Conservation (phyloP, 2,888 invertebrate genomes). For the Petrolisthes manimaculis region DNA sequence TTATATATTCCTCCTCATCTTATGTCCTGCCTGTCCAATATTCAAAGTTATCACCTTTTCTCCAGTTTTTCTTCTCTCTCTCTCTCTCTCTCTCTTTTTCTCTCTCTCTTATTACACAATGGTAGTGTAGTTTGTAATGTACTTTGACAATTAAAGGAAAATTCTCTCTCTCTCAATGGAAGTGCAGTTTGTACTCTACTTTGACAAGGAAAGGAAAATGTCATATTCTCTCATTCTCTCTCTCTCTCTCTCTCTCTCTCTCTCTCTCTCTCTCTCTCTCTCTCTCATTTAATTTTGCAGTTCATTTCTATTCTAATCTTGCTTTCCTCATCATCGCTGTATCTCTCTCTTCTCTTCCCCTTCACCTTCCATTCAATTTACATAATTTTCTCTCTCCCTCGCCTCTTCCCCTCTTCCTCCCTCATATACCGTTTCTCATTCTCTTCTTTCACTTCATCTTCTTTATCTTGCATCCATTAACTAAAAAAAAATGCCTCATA, state of each 20-base stretch:
- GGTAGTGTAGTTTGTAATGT: neutral
- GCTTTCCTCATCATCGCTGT: neutral
- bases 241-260: constrained; percentile 24
- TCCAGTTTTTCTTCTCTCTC: neutral
- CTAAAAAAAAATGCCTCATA: too few species aligned
- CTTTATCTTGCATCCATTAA: too few species aligned
- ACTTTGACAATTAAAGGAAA: neutral
- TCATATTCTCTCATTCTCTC: neutral
- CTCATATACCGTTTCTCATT: neutral
- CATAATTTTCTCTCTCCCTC: neutral
- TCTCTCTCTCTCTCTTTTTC: neutral
- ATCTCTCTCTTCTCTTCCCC: neutral
- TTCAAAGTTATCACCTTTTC: too few species aligned
- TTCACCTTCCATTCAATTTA: neutral
- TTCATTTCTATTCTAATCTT: neutral
- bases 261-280: constrained; percentile 20
- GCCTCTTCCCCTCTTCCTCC: neutral
- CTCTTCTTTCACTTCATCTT: neutral
- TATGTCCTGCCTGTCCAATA: too few species aligned
- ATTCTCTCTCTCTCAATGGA: neutral
- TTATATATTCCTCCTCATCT: too few species aligned
- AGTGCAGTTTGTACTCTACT: neutral
- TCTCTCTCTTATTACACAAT: neutral
- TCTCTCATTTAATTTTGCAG: neutral
- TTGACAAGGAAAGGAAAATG: neutral